Conservation (phyloP, 2,797 vertebrate genomes). For the Staurois parvus region DNA sequence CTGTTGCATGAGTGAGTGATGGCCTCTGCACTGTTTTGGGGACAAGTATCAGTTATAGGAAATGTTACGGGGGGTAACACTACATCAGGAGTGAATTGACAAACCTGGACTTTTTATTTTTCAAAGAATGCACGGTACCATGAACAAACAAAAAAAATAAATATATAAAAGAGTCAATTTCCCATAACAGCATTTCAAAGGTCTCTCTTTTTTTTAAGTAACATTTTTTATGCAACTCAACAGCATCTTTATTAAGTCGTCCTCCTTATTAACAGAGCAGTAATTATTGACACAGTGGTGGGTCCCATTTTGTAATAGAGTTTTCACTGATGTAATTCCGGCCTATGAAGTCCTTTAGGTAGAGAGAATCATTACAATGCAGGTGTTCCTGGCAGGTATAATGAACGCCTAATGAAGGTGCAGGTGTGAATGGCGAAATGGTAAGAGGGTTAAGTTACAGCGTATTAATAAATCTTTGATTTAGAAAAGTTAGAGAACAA, state of each 20-base stretch:
- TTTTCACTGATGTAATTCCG: slow-evolving; percentile 16
- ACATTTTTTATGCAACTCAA: background rate
- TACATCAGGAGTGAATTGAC: no score
- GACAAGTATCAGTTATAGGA: no score
- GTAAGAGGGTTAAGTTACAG: background rate
- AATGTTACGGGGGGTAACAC: no score
- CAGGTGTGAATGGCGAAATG: slow-evolving; percentile 16
- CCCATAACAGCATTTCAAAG: no score
- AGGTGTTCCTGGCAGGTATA: slow-evolving; percentile 47
- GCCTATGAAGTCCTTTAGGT: slow-evolving; percentile 1
- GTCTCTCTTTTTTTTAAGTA: background rate
- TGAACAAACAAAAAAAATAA: no score
- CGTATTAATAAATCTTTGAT: background rate
- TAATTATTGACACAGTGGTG: slow-evolving; percentile 28
- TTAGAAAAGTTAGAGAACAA: background rate
- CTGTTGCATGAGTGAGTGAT: no score
- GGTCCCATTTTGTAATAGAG: slow-evolving; percentile 27
- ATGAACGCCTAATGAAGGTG: background rate
- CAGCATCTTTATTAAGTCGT: background rate
- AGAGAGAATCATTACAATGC: slow-evolving; percentile 21
- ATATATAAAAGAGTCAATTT: no score
- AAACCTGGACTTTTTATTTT: no score
- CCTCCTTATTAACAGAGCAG: slow-evolving; percentile 3
- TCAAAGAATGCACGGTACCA: no score
- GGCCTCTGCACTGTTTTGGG: no score